These are phyloP conservation scores for Lanius collurio DNA, from an alignment of 2,113 vertebrate species.

Conservation along the genomic window DNA sequence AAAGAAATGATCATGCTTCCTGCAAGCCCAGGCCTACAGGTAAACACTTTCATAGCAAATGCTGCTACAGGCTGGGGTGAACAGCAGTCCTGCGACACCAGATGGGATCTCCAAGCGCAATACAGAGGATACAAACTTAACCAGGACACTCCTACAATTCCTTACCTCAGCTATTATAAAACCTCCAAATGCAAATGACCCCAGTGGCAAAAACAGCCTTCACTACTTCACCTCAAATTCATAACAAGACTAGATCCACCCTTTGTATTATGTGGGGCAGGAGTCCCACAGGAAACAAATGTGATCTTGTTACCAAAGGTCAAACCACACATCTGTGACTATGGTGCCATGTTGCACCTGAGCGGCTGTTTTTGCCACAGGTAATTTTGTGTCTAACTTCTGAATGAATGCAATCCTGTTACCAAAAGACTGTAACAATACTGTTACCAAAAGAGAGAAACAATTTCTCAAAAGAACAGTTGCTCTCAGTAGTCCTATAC, in stretches of 20 bases:
- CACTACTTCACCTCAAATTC: neutral
- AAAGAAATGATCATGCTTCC: neutral
- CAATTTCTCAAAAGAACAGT: neutral
- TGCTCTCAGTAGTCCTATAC: neutral
- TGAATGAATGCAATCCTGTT: neutral
- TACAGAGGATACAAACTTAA: neutral
- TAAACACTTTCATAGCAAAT: neutral
- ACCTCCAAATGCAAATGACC: neutral
- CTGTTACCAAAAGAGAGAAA: neutral
- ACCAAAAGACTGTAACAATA: neutral
- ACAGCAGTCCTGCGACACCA: neutral
- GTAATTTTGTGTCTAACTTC: neutral
- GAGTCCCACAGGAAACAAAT: neutral
- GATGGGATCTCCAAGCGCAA: neutral
- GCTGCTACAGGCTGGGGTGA: neutral
- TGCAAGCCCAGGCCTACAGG: neutral
- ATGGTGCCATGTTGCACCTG: neutral
- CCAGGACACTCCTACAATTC: neutral
- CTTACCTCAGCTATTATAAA: neutral
- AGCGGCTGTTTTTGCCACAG: neutral
- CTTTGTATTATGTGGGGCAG: neutral
- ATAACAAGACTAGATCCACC: neutral
- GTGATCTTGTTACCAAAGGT: neutral
- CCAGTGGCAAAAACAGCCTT: neutral
- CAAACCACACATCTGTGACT: neutral